Evolutionary conservation across 1,140 invertebrate species (phyloP).

Genomic region (Drosophila murphyi): DNA sequence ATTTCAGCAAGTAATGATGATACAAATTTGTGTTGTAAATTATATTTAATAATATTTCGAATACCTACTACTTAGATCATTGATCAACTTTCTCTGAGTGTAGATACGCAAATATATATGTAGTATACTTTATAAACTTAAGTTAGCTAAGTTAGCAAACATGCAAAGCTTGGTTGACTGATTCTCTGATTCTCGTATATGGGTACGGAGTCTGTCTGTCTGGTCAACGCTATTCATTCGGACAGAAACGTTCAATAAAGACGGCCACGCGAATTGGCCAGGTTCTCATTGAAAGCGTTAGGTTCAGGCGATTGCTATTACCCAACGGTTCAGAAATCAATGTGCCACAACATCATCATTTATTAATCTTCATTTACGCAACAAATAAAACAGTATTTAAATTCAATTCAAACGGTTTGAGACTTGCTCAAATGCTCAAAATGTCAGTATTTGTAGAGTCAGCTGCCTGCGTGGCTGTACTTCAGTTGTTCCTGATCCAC

Average conservation of each 20-base stretch:
- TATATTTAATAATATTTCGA: too few relatives aligned
- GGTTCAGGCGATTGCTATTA: conserved; percentile 9
- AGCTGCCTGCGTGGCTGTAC: conserved; percentile 48
- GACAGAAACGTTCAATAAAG: conserved; percentile 80
- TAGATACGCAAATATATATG: conserved; percentile 41
- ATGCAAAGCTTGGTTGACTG: conserved; percentile 42
- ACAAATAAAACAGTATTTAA: neutral
- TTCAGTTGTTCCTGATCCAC: conserved; percentile 49
- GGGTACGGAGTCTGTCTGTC: conserved; percentile 63
- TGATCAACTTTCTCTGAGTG: conserved; percentile 9
- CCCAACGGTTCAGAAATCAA: conserved; percentile 33
- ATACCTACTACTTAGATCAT: neutral
- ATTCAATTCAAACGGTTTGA: neutral
- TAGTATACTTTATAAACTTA: conserved; percentile 41
- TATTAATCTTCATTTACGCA: conserved; percentile 16
- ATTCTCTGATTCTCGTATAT: conserved; percentile 24
- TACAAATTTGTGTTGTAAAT: too few relatives aligned
- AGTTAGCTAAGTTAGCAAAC: conserved; percentile 47
- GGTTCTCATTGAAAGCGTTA: conserved; percentile 55
- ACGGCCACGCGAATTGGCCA: conserved; percentile 70
- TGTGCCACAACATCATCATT: conserved; percentile 22
- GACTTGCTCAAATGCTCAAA: conserved; percentile 3
- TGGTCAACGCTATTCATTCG: conserved; percentile 62
- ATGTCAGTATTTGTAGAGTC: conserved; percentile 40
- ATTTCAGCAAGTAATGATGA: too few relatives aligned